Evolutionary conservation across 1,140 invertebrate species (phyloP), one percentile per base, ranked within the genome.

Genomic region (Bradynema listronoti): DNA sequence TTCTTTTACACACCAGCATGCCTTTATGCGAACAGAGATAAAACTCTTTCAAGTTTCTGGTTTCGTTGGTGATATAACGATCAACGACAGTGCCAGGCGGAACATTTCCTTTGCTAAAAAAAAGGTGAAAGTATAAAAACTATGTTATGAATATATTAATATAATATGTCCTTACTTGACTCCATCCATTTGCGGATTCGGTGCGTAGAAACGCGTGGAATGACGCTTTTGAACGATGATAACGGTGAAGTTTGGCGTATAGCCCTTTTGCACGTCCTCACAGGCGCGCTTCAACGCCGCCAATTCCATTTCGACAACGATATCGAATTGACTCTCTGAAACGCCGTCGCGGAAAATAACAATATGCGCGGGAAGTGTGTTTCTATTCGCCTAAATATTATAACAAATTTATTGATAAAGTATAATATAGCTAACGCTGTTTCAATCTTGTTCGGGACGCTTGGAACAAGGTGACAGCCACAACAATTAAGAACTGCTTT

Each of bases 281-380:
- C 65, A 68, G n/a, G 41, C 30, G 24, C 29, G 27, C 33, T 43
- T 33, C 16, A 63, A 53, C n/a, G 49, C 29, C 24, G 11, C 9
- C 22, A 66, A 5, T 46, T 63, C 61, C n/a, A 24, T 19, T 1
- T 55, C 33, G n/a, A 52, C 45, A 6, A 65, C 62, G 11, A 59
- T 55, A 16, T 62, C 69, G 75, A 91, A 90, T 67, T 91, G 87
- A 0, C 88, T 88, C 70, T 91, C 89, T 1, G 86, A 87, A 0
- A 92, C 89, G 1, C 89, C 90, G 75, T 91, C 89, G 7, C 89
- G 82, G 75, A 86, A 90, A 52, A 87, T 85, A 30, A 88, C 79
- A 3, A 56, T 56, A 25, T 56, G 30, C 14, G 34, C 11, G 7
- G 53, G 53, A 1, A 4, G 14, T 46, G 6, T 29, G 24, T 46